These are phyloP conservation scores for Tetrao urogallus DNA, from an alignment of 2,113 vertebrate species.

Conservation along the genomic window DNA sequence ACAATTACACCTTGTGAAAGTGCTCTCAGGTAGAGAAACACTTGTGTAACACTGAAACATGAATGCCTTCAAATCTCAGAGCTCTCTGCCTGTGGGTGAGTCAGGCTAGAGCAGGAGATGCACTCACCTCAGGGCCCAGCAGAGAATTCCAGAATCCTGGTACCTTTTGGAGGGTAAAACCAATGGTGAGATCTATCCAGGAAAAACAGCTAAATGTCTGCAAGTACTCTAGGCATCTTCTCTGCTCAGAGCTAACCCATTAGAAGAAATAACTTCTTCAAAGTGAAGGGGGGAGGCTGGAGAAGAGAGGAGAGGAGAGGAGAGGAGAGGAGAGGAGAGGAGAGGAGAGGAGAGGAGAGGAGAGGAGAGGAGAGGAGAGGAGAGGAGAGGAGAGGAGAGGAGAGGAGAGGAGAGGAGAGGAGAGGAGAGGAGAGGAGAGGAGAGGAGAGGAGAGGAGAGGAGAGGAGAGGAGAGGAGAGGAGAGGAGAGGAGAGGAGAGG, in stretches of 20 bases:
- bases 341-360: too few species aligned
- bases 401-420: not conserved
- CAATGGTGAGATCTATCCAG: not conserved
- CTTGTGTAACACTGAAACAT: not conserved
- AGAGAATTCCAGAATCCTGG: not conserved
- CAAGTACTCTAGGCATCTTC: not conserved
- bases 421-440: not conserved
- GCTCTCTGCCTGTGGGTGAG: not conserved
- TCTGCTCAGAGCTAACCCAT: not conserved
- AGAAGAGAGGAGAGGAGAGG: not conserved
- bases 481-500: not conserved
- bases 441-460: not conserved
- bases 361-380: too few species aligned
- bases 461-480: not conserved
- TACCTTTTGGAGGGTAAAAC: not conserved
- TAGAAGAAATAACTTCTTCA: not conserved
- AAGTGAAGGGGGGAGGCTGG: rapidly evolving
- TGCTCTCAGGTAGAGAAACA: not conserved
- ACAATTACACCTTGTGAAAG: not conserved
- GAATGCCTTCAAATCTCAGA: not conserved
- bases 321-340: too few species aligned
- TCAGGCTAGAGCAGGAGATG: not conserved
- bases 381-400: too few species aligned
- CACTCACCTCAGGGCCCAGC: rapidly evolving
- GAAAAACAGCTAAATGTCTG: not conserved